These are phyloP conservation scores for Odocoileus hemionus DNA, from an alignment of 2,113 vertebrate genomes.

Conservation along the genomic window DNA sequence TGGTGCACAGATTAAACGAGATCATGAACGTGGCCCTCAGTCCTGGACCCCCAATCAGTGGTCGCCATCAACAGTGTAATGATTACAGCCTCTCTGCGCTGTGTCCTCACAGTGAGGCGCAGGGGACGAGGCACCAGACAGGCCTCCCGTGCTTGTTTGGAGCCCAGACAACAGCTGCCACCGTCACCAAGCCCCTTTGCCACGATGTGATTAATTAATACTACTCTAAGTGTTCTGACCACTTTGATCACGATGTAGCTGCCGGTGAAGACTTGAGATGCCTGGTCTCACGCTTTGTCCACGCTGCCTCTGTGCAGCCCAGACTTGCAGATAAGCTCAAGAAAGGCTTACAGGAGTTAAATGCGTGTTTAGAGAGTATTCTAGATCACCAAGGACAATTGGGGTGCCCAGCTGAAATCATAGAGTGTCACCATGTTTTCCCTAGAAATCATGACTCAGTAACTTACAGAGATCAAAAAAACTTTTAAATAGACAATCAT, in stretches of 20 bases:
- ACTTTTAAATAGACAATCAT: rapidly evolving
- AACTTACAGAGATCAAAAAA: neutral
- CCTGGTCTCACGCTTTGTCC: neutral
- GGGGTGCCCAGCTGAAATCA: neutral
- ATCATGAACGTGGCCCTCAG: rapidly evolving
- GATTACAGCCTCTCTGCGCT: rapidly evolving
- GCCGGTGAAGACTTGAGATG: neutral
- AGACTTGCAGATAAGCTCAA: neutral
- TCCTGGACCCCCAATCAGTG: rapidly evolving
- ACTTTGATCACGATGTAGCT: neutral
- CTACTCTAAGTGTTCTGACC: neutral
- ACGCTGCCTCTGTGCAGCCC: neutral
- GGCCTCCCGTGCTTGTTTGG: neutral
- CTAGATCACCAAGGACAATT: neutral
- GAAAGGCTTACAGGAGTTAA: neutral
- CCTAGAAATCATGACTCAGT: neutral
- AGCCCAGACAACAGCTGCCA: neutral
- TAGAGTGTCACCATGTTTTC: too few relatives aligned
- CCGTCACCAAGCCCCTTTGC: neutral
- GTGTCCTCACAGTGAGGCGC: rapidly evolving
- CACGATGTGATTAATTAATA: neutral
- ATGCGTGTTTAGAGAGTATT: neutral
- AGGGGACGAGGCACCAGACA: rapidly evolving
- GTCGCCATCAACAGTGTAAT: rapidly evolving
- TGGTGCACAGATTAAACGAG: rapidly evolving